Conservation (phyloP, 2,888 invertebrate species). For the Pyrocoelia pectoralis region DNA sequence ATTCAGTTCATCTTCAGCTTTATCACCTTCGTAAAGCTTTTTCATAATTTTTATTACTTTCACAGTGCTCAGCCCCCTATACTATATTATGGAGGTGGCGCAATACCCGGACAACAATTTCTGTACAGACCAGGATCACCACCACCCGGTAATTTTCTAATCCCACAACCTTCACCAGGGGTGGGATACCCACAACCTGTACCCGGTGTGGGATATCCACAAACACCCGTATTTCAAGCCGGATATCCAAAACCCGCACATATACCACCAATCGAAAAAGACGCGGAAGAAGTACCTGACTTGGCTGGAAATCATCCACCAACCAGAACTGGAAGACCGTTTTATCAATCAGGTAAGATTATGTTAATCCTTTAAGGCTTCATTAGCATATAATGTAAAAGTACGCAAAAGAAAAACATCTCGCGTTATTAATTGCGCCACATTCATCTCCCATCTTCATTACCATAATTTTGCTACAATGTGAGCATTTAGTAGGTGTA, state of each 20-base stretch:
- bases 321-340: neutral
- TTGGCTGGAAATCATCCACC: conserved; percentile 23
- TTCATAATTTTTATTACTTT: neutral
- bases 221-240: conserved; percentile 47
- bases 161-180: conserved; percentile 51
- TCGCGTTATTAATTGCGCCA: too few species aligned
- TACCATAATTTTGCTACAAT: too few species aligned
- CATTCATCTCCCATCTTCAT: too few species aligned
- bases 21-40: conserved; percentile 15
- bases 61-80: conserved; percentile 54
- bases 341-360: conserved; percentile 10
- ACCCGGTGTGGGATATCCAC: conserved; percentile 38
- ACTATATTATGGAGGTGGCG: conserved; percentile 48
- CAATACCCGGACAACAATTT: conserved; percentile 53
- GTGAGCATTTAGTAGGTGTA: too few species aligned
- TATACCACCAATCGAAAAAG: conserved; percentile 56
- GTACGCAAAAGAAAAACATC: too few species aligned
- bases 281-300: conserved; percentile 56
- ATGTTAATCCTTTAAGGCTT: too few species aligned
- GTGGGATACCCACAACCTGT: conserved; percentile 46
- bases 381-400: too few species aligned
- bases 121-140: conserved; percentile 49
- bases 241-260: conserved; percentile 53
- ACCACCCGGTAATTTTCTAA: conserved; percentile 52
- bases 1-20: conserved; percentile 9